phyloP scores from a whole-genome alignment of 2,113 vertebrate genomes.

The Megaceryle maxima region DNA sequence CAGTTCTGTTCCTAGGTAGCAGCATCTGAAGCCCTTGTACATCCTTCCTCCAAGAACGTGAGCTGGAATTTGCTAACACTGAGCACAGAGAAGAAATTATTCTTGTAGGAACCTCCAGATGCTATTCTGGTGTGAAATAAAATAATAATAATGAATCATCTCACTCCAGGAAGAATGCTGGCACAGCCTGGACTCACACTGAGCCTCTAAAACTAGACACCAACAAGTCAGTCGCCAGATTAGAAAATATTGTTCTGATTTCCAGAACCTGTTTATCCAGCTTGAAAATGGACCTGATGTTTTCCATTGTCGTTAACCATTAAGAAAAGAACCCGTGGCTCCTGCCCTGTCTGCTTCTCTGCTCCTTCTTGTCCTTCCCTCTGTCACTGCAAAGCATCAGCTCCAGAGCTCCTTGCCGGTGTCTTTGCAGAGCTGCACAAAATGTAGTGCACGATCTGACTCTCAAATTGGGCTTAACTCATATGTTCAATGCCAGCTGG shows the following conservation, averaged over 20 bases:
- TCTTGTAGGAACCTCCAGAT: background rate
- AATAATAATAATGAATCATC: background rate
- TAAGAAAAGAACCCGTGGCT: background rate
- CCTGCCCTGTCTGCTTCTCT: background rate
- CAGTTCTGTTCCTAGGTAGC: background rate
- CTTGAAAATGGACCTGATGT: background rate
- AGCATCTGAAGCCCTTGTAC: background rate
- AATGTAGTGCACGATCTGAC: background rate
- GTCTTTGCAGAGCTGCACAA: background rate
- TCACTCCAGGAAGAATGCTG: background rate
- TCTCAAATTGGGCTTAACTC: background rate
- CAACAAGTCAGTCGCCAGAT: background rate
- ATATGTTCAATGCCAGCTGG: slow-evolving; percentile 16
- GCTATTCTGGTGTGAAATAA: background rate
- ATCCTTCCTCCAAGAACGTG: background rate
- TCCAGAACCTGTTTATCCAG: background rate
- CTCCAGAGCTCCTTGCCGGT: background rate
- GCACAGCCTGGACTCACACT: background rate
- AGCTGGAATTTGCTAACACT: background rate
- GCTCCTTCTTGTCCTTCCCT: background rate
- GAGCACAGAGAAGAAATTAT: background rate
- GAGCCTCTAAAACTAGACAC: background rate
- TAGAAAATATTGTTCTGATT: background rate
- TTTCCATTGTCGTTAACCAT: background rate
- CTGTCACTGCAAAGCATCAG: background rate